Conservation (phyloP, 92 coral and sea anemone genomes). For the Epizoanthus stellaris region DNA sequence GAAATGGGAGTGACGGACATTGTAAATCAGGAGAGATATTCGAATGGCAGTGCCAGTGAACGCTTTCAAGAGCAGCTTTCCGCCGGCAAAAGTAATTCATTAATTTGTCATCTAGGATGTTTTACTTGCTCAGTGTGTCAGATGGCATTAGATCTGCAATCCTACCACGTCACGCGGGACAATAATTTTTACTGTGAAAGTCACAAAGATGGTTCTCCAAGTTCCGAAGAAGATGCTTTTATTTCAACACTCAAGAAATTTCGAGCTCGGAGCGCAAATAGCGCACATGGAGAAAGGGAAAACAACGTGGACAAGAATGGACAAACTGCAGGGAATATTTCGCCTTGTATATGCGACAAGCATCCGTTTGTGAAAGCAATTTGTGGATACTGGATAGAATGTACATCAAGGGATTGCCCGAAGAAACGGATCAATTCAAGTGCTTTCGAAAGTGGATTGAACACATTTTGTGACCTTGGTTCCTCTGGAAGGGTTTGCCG, state of each 20-base stretch:
- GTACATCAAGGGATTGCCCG: constrained; percentile 68
- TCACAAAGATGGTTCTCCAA: constrained; percentile 25
- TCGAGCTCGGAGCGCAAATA: background rate
- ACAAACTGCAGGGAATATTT: background rate
- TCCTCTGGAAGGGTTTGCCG: constrained; percentile 48
- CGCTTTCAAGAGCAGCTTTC: background rate
- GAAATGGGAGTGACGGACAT: background rate
- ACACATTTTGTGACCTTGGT: constrained; percentile 67
- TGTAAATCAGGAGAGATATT: background rate
- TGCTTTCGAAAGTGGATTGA: constrained; percentile 48
- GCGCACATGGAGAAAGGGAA: background rate
- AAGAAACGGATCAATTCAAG: constrained; percentile 45
- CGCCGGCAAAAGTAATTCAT: background rate
- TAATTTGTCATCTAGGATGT: constrained; percentile 37
- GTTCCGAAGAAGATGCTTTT: constrained; percentile 11
- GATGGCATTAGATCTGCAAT: constrained; percentile 20
- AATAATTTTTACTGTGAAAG: constrained; percentile 19
- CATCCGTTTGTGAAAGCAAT: constrained; percentile 61
- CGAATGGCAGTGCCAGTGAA: no score
- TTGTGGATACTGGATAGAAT: constrained; percentile 75
- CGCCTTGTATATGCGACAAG: constrained; percentile 53
- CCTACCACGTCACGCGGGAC: constrained; percentile 35
- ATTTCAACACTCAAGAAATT: constrained; percentile 34
- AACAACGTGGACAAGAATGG: background rate
- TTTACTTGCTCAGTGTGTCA: constrained; percentile 43